Evolutionary conservation across 1,140 invertebrate species (phyloP), one percentile per base, ranked within the genome.

Genomic region (Bombus balteatus): DNA sequence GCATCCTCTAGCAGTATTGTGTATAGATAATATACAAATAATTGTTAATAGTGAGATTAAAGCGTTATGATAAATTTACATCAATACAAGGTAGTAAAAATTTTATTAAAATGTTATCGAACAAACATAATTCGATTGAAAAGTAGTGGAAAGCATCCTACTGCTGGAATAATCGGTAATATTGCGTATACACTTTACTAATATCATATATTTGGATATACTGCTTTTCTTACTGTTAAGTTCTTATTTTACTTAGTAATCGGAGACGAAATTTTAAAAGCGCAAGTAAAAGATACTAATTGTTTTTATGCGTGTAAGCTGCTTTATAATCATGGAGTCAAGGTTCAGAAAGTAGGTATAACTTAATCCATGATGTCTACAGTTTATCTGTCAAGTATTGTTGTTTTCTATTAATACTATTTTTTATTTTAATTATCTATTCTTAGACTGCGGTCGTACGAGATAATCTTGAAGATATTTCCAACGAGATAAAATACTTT

Each of bases 261-360:
- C 92, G 98, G 98, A 32, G 97, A 98, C 96, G 98, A 98, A 95
- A 97, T 98, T 89, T 93, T 98, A n/a, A 98, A 98, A 94, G 98
- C 97, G 9, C 96, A 97, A 92, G 96, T 97, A 10, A 94, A 92
- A 66, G 98, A 98, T 92, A 97, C 96, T 34, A 98, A 98, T 94
- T 97, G 97, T 4, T 93, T 96, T 87, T 98, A 97, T 91, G 94
- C 98, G 12, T 96, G 96, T 81, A 96, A 96, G 93, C 94, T 96
- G 80, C 94, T 98, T 9, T 97, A 97, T 90, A 92, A 96, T 43
- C 94, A 96, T 87, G 97, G 97, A 88, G 96, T 98, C 25, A 96
- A 96, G 94, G 96, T 98, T 41, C 92, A 95, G 84, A 96, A 97
- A 94, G 96, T 96, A 80, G 86, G 92, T 91, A 91, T n/a, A 73